Percentiles rank a stretch among this genome's conserved stretches.
These are phyloP conservation scores for Cryptus viduatorius DNA, from an alignment of 2,888 invertebrate genomes.

Conservation along the genomic window DNA sequence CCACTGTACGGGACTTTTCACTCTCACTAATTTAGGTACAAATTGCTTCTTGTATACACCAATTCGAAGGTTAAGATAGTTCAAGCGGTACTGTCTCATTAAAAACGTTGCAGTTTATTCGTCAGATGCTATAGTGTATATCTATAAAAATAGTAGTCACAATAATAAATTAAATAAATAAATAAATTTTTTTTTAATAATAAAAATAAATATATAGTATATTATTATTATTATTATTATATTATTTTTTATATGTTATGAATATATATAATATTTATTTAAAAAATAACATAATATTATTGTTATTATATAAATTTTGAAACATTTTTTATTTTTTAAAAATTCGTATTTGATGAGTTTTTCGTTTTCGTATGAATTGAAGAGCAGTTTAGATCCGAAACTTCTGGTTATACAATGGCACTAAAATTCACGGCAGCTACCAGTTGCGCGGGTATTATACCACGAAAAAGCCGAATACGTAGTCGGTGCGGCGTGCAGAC, in stretches of 20 bases:
- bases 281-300: too few relatives aligned
- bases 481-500: neutral
- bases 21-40: slow-evolving; percentile 61
- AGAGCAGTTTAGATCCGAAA: neutral
- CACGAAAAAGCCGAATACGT: neutral
- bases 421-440: neutral
- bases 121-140: neutral
- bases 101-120: neutral
- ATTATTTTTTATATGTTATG: too few relatives aligned
- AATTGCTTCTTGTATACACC: slow-evolving; percentile 59
- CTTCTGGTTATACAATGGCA: neutral
- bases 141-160: too few relatives aligned
- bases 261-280: too few relatives aligned
- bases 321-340: neutral
- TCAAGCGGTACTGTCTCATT: neutral
- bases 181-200: too few relatives aligned
- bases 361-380: neutral
- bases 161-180: too few relatives aligned
- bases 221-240: too few relatives aligned
- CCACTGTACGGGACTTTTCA: slow-evolving; percentile 56
- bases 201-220: too few relatives aligned
- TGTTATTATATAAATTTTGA: too few relatives aligned
- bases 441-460: neutral
- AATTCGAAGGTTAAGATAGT: neutral
- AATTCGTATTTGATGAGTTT: neutral